These are phyloP conservation scores for Cacajao melanocephalus DNA, from an alignment of 2,797 vertebrate species.

Conservation along the genomic window DNA sequence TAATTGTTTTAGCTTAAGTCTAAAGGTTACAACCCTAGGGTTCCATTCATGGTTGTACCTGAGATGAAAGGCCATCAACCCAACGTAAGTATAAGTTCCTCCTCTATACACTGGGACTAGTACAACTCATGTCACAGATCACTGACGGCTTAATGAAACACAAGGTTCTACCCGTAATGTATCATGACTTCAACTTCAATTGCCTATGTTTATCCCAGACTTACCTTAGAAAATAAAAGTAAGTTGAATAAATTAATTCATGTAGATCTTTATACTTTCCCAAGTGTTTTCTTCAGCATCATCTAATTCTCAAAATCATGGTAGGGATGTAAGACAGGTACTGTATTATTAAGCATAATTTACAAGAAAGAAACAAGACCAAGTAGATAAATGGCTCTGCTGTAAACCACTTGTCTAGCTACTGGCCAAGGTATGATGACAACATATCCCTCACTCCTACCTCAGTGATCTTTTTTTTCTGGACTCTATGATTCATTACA, in stretches of 20 bases:
- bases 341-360: neutral
- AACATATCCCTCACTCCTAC: neutral
- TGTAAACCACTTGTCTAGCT: neutral
- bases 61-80: neutral
- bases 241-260: neutral
- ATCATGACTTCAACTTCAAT: neutral
- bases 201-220: neutral
- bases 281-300: neutral
- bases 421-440: neutral
- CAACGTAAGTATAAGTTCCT: neutral
- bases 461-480: neutral
- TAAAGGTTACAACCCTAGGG: neutral
- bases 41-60: neutral
- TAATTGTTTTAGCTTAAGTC: neutral
- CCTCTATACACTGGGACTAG: neutral
- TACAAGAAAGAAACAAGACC: neutral
- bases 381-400: neutral
- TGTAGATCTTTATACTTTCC: neutral
- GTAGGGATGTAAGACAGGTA: neutral
- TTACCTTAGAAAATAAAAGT: neutral
- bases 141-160: neutral
- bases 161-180: neutral
- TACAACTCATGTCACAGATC: neutral
- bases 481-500: neutral
- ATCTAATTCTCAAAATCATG: slow-evolving; percentile 18